Evolutionary conservation across 2,113 vertebrate genomes (phyloP), one percentile per base, ranked within the genome.

Genomic region (Mesembrinibis cayennensis): DNA sequence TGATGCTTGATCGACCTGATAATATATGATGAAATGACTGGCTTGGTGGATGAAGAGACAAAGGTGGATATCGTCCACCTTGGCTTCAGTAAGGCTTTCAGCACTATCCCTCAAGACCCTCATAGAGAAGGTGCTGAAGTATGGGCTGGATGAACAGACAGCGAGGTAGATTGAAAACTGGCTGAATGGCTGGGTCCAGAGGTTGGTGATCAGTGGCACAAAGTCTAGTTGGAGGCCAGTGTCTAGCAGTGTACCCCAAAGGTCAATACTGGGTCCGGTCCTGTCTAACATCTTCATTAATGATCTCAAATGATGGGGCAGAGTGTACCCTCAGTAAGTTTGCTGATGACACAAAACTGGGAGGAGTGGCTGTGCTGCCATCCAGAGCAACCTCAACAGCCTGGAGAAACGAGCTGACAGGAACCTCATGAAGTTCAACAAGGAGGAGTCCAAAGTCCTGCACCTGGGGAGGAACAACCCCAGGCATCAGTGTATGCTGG

Each of bases 31-130:
- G 47, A 87, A 78, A 74, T 2, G 0, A 29, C 42, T 56, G 32
- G 26, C 17, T 78, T 52, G 26, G 18, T 3, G 58, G 49, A n/a
- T 61, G 29, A 87, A 49, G 16, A 38, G n/a, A 55, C 32, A 67
- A 16, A 67, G 32, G 52, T 58, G n/a, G 16, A 4, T 45, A 53
- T 7, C 0, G 0, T 21, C 19, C 52, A 62, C 12, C 38, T 55
- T 77, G 32, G 22, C 52, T 55, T 81, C 58, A 73, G 20, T 47
- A 56, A 81, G 69, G 32, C 34, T 84, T 84, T 65, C 72, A 72
- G 81, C 34, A 66, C 18, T 21, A 40, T 38, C 32, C n/a, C 40
- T 42, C 61, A 63, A 73, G 44, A 56, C 45, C 12, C 26, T 61
- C 15, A 3, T 4, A 38, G 13, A 42, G 30, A 81, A 80, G 36